A percentile compares a stretch with the other conserved stretches of the same genome.
Evolutionary conservation across 2,888 invertebrate genomes (phyloP).

Genomic region (Melanophora roralis): DNA sequence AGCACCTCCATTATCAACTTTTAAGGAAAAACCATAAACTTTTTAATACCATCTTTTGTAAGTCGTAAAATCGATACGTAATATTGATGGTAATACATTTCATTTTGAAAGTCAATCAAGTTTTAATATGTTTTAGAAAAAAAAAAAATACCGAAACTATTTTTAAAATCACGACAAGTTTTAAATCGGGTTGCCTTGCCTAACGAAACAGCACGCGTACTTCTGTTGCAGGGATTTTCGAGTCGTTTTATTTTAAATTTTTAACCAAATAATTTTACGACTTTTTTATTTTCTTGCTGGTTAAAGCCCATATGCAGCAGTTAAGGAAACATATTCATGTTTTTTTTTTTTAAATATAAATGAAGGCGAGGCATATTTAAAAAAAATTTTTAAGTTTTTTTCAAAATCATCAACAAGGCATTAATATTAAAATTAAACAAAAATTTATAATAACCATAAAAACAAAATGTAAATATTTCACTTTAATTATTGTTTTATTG

Average conservation of each 20-base stretch:
- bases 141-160: not conserved
- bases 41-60: slow-evolving; percentile 2
- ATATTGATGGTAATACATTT: slow-evolving; percentile 8
- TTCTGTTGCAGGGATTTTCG: not conserved
- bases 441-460: slow-evolving; percentile 32
- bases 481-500: slow-evolving; percentile 56
- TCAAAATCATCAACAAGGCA: slow-evolving; percentile 10
- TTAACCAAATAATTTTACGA: slow-evolving; percentile 29
- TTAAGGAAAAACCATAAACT: slow-evolving; percentile 20
- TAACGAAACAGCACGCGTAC: slow-evolving; percentile 34
- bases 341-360: slow-evolving; percentile 15
- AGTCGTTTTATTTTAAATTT: not conserved
- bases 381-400: slow-evolving; percentile 4
- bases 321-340: not conserved
- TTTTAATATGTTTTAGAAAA: not conserved
- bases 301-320: not conserved
- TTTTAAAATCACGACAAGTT: slow-evolving; percentile 32
- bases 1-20: not conserved
- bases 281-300: slow-evolving; percentile 9
- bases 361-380: not conserved
- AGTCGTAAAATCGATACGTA: not conserved
- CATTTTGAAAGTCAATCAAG: slow-evolving; percentile 29
- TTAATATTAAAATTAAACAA: not conserved
- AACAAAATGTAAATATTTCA: slow-evolving; percentile 53
- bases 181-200: not conserved